Evolutionary conservation across 2,888 invertebrate species (phyloP).

Genomic region (Eubasilissa splendida): DNA sequence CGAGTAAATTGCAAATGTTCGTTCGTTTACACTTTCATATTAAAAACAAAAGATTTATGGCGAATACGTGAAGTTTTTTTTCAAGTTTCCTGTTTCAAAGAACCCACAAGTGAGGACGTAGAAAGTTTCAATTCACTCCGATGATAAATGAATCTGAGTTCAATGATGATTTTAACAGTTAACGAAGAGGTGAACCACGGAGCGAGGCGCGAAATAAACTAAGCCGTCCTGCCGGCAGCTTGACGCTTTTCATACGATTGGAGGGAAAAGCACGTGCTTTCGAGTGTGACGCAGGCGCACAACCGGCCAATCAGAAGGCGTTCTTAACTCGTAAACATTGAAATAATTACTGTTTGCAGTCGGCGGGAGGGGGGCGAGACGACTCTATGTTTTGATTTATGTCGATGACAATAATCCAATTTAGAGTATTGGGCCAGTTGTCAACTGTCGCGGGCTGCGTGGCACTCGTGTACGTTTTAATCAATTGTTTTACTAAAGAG

Average conservation of each 20-base stretch:
- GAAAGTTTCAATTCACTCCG: too few species aligned
- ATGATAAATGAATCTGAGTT: too few species aligned
- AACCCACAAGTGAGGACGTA: too few species aligned
- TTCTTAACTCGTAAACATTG: slow-evolving; percentile 33
- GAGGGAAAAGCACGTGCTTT: slow-evolving; percentile 52
- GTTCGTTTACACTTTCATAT: slow-evolving; percentile 29
- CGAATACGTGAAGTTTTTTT: too few species aligned
- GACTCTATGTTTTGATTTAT: not conserved
- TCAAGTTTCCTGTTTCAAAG: too few species aligned
- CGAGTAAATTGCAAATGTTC: not conserved
- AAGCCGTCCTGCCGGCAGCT: slow-evolving; percentile 33
- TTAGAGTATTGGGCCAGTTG: not conserved
- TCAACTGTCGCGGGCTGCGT: too few species aligned
- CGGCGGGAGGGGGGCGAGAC: not conserved
- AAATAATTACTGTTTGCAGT: not conserved
- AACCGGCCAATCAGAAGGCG: slow-evolving; percentile 34
- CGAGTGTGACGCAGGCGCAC: slow-evolving; percentile 37
- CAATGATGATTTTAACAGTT: slow-evolving; percentile 17
- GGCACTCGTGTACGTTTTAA: too few species aligned
- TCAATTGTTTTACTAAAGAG: too few species aligned
- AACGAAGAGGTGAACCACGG: not conserved
- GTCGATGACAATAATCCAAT: not conserved
- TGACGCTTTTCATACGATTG: slow-evolving; percentile 47
- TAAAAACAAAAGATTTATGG: too few species aligned
- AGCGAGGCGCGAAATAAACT: slow-evolving; percentile 38